Conservation (phyloP, 2,797 vertebrate genomes). For the Alauda arvensis region DNA sequence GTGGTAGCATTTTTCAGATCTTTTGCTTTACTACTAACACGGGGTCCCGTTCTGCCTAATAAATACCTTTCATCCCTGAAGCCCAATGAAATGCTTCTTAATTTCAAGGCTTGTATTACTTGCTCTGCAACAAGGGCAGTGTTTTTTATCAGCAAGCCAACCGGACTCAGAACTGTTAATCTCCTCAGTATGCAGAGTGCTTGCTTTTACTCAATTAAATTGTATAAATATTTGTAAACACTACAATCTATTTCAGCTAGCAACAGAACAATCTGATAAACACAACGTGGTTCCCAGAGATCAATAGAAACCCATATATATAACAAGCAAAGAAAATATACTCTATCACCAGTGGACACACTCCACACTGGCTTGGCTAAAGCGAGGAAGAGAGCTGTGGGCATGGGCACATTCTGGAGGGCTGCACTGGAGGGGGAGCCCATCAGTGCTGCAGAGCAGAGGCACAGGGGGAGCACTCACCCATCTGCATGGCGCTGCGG, state of each 20-base stretch:
- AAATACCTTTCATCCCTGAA: constrained; percentile 49
- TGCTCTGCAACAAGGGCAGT: background rate
- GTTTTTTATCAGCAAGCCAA: background rate
- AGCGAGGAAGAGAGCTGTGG: background rate
- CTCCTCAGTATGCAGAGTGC: constrained; percentile 18
- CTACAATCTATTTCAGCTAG: constrained; percentile 52
- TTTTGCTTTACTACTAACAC: constrained; percentile 16
- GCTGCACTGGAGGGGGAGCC: background rate
- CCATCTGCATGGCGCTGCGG: constrained; percentile 82
- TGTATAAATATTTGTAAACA: constrained; percentile 63
- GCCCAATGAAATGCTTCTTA: constrained; percentile 33
- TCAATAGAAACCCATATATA: constrained; percentile 47
- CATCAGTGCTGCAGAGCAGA: background rate
- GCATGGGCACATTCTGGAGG: accelerated
- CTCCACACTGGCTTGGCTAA: background rate
- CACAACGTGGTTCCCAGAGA: constrained; percentile 36
- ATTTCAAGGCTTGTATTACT: constrained; percentile 32
- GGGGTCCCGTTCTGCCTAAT: constrained; percentile 2
- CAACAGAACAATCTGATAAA: constrained; percentile 48
- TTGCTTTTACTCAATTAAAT: constrained; percentile 47
- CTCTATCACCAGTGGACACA: background rate
- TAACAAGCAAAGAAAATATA: constrained; percentile 7
- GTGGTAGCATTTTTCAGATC: constrained; percentile 40
- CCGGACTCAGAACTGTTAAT: background rate
- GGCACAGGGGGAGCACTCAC: constrained; percentile 61